Conservation (phyloP, 2,888 invertebrate species). For the Hypena proboscidalis region DNA sequence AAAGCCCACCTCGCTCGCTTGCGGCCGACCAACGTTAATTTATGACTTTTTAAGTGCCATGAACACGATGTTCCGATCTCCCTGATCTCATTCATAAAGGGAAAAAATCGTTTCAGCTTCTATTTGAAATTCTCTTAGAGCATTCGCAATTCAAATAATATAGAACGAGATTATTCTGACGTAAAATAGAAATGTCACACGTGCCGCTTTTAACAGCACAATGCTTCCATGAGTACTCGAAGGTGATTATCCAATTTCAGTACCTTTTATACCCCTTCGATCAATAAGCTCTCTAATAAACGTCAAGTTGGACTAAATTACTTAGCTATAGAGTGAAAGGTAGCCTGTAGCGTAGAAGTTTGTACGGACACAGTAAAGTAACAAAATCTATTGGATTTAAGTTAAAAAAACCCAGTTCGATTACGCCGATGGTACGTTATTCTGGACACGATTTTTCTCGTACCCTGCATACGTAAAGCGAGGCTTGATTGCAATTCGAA, state of each 20-base stretch:
- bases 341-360: too few relatives aligned
- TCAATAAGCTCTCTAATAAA: conserved; percentile 15
- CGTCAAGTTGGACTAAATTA: conserved; percentile 19
- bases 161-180: conserved; percentile 17
- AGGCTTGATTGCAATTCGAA: conserved; percentile 31
- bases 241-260: conserved; percentile 24
- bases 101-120: conserved; percentile 48
- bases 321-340: conserved; percentile 15
- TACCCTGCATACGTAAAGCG: conserved; percentile 16
- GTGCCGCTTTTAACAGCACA: conserved; percentile 23
- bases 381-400: conserved; percentile 21
- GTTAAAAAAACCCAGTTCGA: conserved; percentile 31
- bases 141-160: conserved; percentile 32
- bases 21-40: conserved; percentile 64
- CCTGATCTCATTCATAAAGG: conserved; percentile 52
- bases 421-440: conserved; percentile 32
- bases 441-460: conserved; percentile 38
- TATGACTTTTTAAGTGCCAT: conserved; percentile 73
- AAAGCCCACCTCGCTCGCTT: conserved; percentile 56
- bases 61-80: conserved; percentile 63
- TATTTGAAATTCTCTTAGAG: conserved; percentile 30
- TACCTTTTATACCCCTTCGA: conserved; percentile 17
- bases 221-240: conserved; percentile 20
- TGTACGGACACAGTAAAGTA: conserved; percentile 24
- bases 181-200: conserved; percentile 23